Percentiles rank a stretch among this genome's conserved stretches.
Evolutionary conservation across 2,797 vertebrate species (phyloP).

Genomic region (Premnoplex brunnescens): DNA sequence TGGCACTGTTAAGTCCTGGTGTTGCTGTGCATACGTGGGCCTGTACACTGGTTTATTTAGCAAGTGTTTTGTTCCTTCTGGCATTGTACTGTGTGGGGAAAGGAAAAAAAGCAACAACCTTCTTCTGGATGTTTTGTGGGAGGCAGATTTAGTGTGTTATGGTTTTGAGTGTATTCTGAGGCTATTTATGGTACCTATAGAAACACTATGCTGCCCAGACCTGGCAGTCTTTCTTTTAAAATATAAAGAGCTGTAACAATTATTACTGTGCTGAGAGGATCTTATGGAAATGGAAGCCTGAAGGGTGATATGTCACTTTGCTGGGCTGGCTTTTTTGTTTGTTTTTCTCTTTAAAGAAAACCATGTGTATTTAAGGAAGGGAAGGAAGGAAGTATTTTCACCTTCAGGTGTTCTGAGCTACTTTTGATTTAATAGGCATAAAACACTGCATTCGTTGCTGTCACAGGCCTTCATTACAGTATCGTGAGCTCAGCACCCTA

Average conservation of each 20-base stretch:
- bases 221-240: background rate
- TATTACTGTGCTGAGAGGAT: fast-evolving
- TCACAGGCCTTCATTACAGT: background rate
- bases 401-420: background rate
- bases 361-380: background rate
- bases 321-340: background rate
- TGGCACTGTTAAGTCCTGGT: background rate
- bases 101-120: background rate
- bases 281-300: background rate
- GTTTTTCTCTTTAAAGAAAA: background rate
- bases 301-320: background rate
- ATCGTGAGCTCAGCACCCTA: background rate
- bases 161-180: background rate
- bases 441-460: background rate
- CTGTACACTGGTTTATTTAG: background rate
- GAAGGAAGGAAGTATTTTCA: background rate
- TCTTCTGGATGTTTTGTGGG: background rate
- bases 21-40: background rate
- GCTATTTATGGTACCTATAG: background rate
- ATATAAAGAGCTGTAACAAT: background rate
- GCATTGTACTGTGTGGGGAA: background rate
- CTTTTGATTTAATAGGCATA: background rate
- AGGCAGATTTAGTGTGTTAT: background rate
- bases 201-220: background rate
- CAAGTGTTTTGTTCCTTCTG: background rate